These are phyloP conservation scores for Chaetura pelagica DNA, from an alignment of 2,113 vertebrate genomes.

Conservation along the genomic window DNA sequence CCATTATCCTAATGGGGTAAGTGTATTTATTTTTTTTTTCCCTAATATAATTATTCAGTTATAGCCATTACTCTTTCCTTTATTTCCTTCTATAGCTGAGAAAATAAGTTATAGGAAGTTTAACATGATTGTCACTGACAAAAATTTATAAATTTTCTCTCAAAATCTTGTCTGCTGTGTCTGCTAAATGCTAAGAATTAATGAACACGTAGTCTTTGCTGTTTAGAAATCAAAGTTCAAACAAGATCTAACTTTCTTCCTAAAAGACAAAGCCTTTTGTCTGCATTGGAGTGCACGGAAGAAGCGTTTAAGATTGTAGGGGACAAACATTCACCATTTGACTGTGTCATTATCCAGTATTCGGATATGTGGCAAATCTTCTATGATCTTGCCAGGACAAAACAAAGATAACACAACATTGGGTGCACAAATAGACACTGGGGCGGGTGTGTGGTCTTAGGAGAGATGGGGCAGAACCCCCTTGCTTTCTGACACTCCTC, in stretches of 20 bases:
- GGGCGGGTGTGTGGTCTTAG: too few species aligned
- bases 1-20: constrained; percentile 95
- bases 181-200: neutral
- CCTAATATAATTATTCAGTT: neutral
- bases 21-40: constrained; percentile 23
- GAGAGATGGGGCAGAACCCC: too few species aligned
- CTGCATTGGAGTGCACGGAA: too few species aligned
- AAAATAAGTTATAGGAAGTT: neutral
- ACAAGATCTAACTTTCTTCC: neutral
- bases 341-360: too few species aligned
- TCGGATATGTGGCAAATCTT: too few species aligned
- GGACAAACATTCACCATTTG: too few species aligned
- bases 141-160: neutral
- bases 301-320: too few species aligned
- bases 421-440: too few species aligned
- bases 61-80: neutral
- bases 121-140: neutral
- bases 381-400: too few species aligned
- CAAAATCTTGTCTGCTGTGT: neutral
- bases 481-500: too few species aligned
- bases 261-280: neutral
- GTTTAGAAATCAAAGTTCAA: neutral
- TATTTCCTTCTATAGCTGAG: neutral
- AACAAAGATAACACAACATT: too few species aligned
- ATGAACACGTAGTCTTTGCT: neutral